A percentile compares a stretch with the other conserved stretches of the same genome.
phyloP scores from a whole-genome alignment of 2,888 invertebrate genomes.

The Lasioglossum pauxillum region DNA sequence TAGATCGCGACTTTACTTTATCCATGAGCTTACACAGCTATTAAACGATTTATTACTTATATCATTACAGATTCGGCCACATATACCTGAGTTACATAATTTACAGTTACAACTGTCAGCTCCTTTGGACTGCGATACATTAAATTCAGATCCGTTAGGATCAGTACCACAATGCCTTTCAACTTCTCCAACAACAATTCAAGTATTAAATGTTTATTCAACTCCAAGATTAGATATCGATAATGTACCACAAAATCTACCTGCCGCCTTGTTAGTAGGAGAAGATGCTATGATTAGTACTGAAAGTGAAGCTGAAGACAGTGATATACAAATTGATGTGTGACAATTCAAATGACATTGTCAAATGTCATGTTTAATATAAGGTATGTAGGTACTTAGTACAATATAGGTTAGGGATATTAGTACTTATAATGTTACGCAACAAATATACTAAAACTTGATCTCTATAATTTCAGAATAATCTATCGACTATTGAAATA shows the following conservation, averaged over 20 bases:
- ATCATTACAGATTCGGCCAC: conserved; percentile 87
- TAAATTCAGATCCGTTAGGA: conserved; percentile 79
- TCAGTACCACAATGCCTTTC: conserved; percentile 82
- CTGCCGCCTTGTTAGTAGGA: conserved; percentile 83
- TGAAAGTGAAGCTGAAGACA: conserved; percentile 84
- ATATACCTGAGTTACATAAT: conserved; percentile 89
- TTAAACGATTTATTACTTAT: conserved; percentile 19
- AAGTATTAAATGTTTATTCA: conserved; percentile 84
- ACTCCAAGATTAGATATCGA: conserved; percentile 83
- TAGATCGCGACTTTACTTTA: too few relatives aligned
- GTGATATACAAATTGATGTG: conserved; percentile 84
- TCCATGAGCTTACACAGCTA: neutral
- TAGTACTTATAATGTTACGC: neutral
- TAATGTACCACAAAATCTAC: conserved; percentile 83
- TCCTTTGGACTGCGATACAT: conserved; percentile 80
- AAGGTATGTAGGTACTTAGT: conserved; percentile 26
- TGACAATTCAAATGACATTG: conserved; percentile 77
- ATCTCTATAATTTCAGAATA: conserved; percentile 41
- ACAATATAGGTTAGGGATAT: neutral
- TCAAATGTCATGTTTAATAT: conserved; percentile 39
- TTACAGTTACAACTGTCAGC: conserved; percentile 85
- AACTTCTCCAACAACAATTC: conserved; percentile 82
- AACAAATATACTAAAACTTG: conserved; percentile 16
- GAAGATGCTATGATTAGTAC: conserved; percentile 84
- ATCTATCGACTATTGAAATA: conserved; percentile 35